Evolutionary conservation across 2,113 vertebrate species (phyloP).

Genomic region (Helogale parvula): DNA sequence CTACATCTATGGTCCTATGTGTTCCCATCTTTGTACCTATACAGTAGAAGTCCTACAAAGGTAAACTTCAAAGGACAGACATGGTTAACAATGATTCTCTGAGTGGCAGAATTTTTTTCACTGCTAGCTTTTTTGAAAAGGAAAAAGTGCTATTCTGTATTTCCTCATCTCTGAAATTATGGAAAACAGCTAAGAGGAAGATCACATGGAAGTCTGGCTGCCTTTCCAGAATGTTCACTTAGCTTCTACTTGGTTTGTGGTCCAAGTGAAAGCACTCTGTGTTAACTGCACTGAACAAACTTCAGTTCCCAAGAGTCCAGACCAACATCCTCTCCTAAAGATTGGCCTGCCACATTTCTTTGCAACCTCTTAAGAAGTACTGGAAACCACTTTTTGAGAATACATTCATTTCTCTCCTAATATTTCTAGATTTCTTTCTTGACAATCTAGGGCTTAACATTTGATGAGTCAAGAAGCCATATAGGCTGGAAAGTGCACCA

Average conservation of each 20-base stretch:
- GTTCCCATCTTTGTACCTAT: not conserved
- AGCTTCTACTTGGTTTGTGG: not conserved
- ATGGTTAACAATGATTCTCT: not conserved
- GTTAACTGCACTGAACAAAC: not conserved
- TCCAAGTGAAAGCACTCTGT: not conserved
- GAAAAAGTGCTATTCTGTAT: not conserved
- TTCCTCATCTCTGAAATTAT: not conserved
- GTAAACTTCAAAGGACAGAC: not conserved
- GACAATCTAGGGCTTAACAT: not conserved
- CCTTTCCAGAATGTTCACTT: not conserved
- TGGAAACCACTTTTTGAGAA: not conserved
- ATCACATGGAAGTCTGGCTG: not conserved
- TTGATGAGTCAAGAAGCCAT: not conserved
- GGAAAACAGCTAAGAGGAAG: not conserved
- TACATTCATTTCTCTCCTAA: not conserved
- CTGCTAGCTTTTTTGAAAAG: not conserved
- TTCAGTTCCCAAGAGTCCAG: not conserved
- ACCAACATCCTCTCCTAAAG: not conserved
- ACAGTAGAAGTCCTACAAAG: not conserved
- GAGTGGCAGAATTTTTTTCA: not conserved
- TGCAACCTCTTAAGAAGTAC: not conserved
- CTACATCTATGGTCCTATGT: not conserved
- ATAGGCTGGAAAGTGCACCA: not conserved
- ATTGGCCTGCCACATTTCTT: not conserved
- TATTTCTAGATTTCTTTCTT: not conserved